Base-by-base conservation (phyloP, 1,140 invertebrate genomes). In the Drosophila triauraria region DNA sequence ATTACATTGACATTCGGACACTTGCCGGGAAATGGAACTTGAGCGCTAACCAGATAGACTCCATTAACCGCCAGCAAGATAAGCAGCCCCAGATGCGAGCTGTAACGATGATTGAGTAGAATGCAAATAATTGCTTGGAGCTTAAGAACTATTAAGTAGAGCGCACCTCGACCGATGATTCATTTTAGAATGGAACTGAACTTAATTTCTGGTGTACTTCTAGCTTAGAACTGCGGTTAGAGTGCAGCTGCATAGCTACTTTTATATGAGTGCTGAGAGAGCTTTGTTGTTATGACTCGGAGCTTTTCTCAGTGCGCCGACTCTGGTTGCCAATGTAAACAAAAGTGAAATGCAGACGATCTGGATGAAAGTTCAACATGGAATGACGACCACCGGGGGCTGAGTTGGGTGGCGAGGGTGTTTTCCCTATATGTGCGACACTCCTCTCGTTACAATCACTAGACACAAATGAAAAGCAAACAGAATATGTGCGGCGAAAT, bases 1-100 rank as follows among this genome's bases (percentile, higher is more conserved):
- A 95, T 94, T n/a, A 94, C 93, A 63, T 94, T 93, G 0, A 96
- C 93, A 35, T 95, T 93, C 2, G 96, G 96, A 86, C 96, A 97
- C 0, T 91, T 75, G 9, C 96, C 95, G 13, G 95, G 92, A 75
- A 95, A 94, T 1, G 96, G 94, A 4, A 96, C 93, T 83, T 96
- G 96, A 0, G 94, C 94, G 3, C 67, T 59, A 60, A 40, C 75
- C 44, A 72, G 15, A 10, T 25, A 58, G 35, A 54, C 32, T 46
- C 58, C 78, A 59, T 44, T 65, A 8, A 59, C 23, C 8, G 68
- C 61, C 56, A 71, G 46, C 35, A 71, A 69, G n/a, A 74, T 25
- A 1, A 82, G 72, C 44, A 82, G 62, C 51, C 53, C 47, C 32
- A 78, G 25, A 40, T 50, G 48, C 32, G 74, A 72, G 20, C 64